Evolutionary conservation across 2,113 vertebrate genomes (phyloP), one percentile per base, ranked within the genome.

Genomic region (Hepsetus odoe): DNA sequence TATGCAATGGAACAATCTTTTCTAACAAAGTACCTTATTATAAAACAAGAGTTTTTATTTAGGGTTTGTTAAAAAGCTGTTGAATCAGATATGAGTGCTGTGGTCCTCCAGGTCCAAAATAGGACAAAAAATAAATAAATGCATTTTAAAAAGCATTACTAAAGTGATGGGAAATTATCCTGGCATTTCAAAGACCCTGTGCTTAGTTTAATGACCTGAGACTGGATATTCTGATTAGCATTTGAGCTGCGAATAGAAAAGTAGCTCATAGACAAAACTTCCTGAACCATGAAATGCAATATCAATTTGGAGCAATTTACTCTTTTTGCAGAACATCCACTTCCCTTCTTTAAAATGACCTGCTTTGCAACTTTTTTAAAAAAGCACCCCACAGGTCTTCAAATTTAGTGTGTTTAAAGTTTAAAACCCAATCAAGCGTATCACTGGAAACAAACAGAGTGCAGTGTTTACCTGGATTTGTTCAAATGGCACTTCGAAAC

Each of bases 401-500:
- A 33, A 32, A 46, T 59, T 70, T 7, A 3, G 40, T 32, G 40
- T 4, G 14, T 44, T 59, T 55, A 46, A 59, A 38, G 24, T 58
- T 30, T 55, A 32, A 28, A 70, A 70, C 1, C 4, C 14, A 16
- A 10, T 20, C 30, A 33, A 24, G 24, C 46, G 14, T 46, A 66
- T n/a, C 8, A 24, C 24, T 30, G 6, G 26, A 28, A 24, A 62
- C 58, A 61, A n/a, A 79, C 72, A 49, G 76, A 78, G 79, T 32
- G 26, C 38, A 22, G 12, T 20, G 5, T 12, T 91, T 94, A 99
- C 98, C 98, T 99, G 98, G 93, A 99, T 99, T 95, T 99, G 98
- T 92, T 99, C 98, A 28, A 99, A 99, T 33, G 98, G 98, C 91
- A 99, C 98, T 94, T 99, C 97, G 87, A 99, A 99, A 91, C 98